Evolutionary conservation across 2,797 vertebrate genomes (phyloP).

Genomic region (Petrocephalus sullivani): DNA sequence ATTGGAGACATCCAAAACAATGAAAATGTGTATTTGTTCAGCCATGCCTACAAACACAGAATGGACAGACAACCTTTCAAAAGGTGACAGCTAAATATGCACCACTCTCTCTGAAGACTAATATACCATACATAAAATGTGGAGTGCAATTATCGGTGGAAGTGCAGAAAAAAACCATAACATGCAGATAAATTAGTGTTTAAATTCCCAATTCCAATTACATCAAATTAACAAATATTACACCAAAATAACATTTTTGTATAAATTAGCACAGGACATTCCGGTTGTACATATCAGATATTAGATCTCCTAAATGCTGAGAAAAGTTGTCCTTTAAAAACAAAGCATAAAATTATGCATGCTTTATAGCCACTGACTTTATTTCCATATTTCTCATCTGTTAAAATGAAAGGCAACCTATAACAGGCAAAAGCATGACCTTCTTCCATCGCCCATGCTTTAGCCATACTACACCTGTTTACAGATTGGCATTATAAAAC

Average conservation of each 20-base stretch:
- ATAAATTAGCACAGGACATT: not conserved
- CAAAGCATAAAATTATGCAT: not conserved
- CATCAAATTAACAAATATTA: not conserved
- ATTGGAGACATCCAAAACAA: not conserved
- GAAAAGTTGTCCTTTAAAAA: not conserved
- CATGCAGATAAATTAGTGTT: constrained; percentile 7
- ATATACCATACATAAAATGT: not conserved
- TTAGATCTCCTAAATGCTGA: not conserved
- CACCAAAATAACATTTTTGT: constrained; percentile 2
- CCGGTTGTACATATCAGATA: not conserved
- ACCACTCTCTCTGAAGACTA: not conserved
- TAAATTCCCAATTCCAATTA: not conserved
- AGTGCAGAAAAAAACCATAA: not conserved
- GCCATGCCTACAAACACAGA: constrained; percentile 20
- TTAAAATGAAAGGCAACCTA: not conserved
- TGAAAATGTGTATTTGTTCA: constrained; percentile 1
- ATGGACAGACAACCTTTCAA: constrained; percentile 11
- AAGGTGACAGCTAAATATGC: not conserved
- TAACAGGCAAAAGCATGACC: not conserved
- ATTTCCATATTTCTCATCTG: not conserved
- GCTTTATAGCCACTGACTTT: not conserved
- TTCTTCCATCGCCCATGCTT: not conserved
- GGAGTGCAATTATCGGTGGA: not conserved
- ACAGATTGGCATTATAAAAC: not conserved
- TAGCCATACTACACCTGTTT: not conserved